Evolutionary conservation across 2,888 invertebrate species (phyloP).

Genomic region (Cinara cedri): DNA sequence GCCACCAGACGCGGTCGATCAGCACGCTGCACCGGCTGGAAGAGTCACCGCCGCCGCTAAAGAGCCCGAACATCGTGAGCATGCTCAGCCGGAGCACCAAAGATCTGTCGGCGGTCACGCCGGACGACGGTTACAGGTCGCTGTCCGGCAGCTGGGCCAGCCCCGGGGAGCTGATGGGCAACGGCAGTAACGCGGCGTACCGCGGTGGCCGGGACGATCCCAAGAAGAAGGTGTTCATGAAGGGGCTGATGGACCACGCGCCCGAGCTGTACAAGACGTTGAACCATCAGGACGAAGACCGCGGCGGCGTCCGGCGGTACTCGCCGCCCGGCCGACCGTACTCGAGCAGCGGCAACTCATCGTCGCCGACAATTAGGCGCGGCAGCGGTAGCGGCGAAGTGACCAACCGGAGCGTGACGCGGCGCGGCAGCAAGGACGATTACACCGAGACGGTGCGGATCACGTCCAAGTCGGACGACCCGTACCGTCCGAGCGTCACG

Average conservation of each 20-base stretch:
- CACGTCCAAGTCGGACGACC: constrained; percentile 72
- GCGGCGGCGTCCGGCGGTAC: neutral
- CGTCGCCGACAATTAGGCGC: constrained; percentile 56
- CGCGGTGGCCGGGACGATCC: constrained; percentile 65
- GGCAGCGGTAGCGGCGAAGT: constrained; percentile 58
- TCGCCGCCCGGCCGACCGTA: constrained; percentile 31
- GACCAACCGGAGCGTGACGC: constrained; percentile 58
- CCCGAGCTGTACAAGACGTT: constrained; percentile 76
- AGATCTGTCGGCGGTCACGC: constrained; percentile 70
- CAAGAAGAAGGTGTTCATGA: constrained; percentile 73
- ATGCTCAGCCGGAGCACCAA: constrained; percentile 84
- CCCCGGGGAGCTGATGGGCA: constrained; percentile 58
- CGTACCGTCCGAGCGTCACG: constrained; percentile 72
- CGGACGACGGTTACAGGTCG: constrained; percentile 61
- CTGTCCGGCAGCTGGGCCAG: constrained; percentile 58
- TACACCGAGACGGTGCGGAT: constrained; percentile 76
- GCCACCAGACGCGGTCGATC: constrained; percentile 69
- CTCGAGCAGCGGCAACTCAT: constrained; percentile 59
- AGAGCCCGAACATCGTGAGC: constrained; percentile 85
- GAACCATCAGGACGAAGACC: constrained; percentile 67
- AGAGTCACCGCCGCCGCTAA: constrained; percentile 75
- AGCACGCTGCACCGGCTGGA: constrained; percentile 76
- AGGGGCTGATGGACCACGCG: constrained; percentile 73
- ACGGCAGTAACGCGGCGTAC: constrained; percentile 62
- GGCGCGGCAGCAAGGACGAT: constrained; percentile 72